Evolutionary conservation across 2,113 vertebrate species (phyloP), one percentile per base, ranked within the genome.

Genomic region (Pavo muticus): DNA sequence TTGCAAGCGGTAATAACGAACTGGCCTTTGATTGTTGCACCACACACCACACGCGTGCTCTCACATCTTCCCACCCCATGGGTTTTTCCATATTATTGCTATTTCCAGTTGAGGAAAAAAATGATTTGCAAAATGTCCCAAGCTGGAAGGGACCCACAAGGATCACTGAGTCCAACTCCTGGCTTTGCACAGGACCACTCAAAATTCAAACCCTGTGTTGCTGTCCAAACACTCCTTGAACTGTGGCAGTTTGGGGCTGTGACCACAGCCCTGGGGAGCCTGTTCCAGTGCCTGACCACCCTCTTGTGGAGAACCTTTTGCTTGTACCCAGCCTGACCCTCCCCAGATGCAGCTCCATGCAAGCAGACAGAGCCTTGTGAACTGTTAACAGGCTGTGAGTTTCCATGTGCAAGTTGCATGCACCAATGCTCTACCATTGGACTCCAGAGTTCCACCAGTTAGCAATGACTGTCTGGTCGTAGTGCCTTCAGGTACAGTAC

Each of bases 11-110:
- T 78, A 68, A 84, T 86, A 91, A n/a, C 52, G 79, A 86, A 95
- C 75, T 94, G 60, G 61, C 80, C 60, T 93, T 90, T 94, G 87
- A 77, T 95, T 64, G 74, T 56, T 81, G 78, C 50, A 88, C 64
- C 57, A 29, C 52, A 78, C 50, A 88, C 64, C 57, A 29, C 52
- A 78, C 94, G 54, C 25, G 42, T 56, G 67, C 39, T 67, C n/a
- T 91, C 88, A 81, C 39, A 65, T 74, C 72, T 90, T 91, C 88
- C 69, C 13, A 0, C 47, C 65, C n/a, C 20, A 2, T 77, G 4
- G 52, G 12, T 86, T 94, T 97, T 93, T 95, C 91, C 85, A 47
- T 78, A 86, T 85, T 90, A 71, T 60, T 88, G 83, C 29, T 64
- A 29, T 93, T 95, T 90, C 60, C 85, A 32, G 11, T 27, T 40